Base-by-base conservation (phyloP, 2,888 invertebrate genomes). In the Sminthurides aquaticus region DNA sequence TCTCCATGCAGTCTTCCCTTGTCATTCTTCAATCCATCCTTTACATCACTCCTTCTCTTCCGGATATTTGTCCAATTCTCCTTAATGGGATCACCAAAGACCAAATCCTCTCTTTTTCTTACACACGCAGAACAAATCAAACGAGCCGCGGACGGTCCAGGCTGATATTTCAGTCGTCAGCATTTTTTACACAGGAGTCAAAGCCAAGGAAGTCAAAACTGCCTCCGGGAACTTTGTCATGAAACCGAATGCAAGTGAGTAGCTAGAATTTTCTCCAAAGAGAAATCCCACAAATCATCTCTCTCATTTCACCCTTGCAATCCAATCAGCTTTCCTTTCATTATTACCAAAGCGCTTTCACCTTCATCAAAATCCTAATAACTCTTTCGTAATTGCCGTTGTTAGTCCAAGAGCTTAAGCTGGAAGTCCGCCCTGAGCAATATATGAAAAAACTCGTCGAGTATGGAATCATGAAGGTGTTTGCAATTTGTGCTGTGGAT, bases 391-490 rank as follows among this genome's bases (percentile, higher is more conserved):
- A 34, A 34, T 34, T 34, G 43, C 43, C 43, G 8, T 34, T 34
- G 72, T 62, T 75, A 87, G 87, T 77, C 76, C 86, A 84, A 76
- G 78, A 81, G 63, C 75, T 85, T 18, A 78, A 79, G 69, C 78
- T 87, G 73, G 78, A 78, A 0, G 84, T 90, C 3, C 80, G 79
- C 15, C 81, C 86, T 0, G 85, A 86, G 2, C 89, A 90, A 59
- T 91, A 91, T 77, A 76, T 88, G 64, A 85, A 86, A n/a, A 87
- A 88, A 77, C 78, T 90, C 72, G 89, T 89, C 8, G 90, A 91
- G 77, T 88, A 89, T 76, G 85, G 86, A 75, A 86, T 86, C 77
- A 84, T 91, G 84, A 90, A 89, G 80, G 83, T 90, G 69, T 86
- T 86, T 26, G 87, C 87, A 2, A 86, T 89, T 78, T 87, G 87